These are phyloP conservation scores for Adelphocoris suturalis DNA, from an alignment of 2,888 invertebrate species.

Conservation along the genomic window DNA sequence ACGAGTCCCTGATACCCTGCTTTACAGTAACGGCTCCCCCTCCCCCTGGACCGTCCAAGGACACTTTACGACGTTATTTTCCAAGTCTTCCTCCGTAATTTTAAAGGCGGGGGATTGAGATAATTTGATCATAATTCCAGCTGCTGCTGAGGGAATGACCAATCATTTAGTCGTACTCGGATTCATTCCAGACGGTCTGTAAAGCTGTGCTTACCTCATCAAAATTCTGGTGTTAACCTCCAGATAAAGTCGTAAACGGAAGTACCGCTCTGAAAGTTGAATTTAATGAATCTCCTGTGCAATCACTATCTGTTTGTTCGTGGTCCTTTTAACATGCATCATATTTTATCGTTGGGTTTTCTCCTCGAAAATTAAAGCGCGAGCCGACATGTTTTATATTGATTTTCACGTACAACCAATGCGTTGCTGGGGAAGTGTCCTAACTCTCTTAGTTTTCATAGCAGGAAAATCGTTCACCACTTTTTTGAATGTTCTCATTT, in stretches of 20 bases:
- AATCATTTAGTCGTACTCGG: neutral
- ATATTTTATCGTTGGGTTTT: too few relatives aligned
- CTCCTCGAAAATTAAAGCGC: too few relatives aligned
- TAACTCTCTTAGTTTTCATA: too few relatives aligned
- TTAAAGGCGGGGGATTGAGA: neutral
- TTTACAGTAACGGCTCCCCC: conserved; percentile 14
- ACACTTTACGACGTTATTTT: conserved; percentile 24
- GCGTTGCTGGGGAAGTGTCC: too few relatives aligned
- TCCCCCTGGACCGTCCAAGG: neutral
- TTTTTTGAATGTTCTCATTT: too few relatives aligned
- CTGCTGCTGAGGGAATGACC: conserved; percentile 1
- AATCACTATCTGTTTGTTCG: too few relatives aligned
- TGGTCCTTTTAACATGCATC: too few relatives aligned
- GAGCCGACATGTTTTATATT: too few relatives aligned
- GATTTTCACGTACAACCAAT: too few relatives aligned
- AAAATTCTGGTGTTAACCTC: neutral
- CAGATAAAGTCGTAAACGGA: neutral
- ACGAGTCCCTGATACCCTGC: conserved; percentile 34
- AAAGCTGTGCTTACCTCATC: neutral
- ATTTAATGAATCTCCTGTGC: neutral
- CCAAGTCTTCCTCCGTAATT: conserved; percentile 10
- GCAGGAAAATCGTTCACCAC: too few relatives aligned
- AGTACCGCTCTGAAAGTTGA: neutral
- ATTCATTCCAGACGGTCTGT: neutral
- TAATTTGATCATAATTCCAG: neutral